Base-by-base conservation (phyloP, 2,113 vertebrate genomes). In the Clarias gariepinus region DNA sequence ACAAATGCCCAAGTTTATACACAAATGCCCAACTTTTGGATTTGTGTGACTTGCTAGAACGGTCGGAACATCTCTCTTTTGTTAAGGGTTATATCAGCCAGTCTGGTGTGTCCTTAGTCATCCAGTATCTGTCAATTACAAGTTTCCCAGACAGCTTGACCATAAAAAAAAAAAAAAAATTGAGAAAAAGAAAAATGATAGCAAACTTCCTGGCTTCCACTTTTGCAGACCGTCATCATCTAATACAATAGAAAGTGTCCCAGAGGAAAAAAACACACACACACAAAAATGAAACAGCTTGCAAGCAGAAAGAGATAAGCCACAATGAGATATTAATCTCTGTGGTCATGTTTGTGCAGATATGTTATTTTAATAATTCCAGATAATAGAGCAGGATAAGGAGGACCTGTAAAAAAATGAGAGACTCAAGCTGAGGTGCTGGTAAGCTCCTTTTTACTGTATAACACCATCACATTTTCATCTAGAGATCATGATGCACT, bases 341-440 rank as follows among this genome's bases (percentile, higher is more conserved):
- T 55, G 19, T 68, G 60, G 66, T 0, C 13, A 6, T 64, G 30
- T 82, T 77, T 66, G 52, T 80, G 41, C 73, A 74, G 79, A 80
- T 80, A 55, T 71, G 63, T 77, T 60, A 85, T 68, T 87, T 89
- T 61, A 64, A 86, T 61, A 64, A 86, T 64, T 77, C 55, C 63
- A 79, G 81, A 82, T 88, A 78, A 83, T 71, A 77, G 9, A 66
- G 60, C 53, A 33, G 55, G 83, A 71, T 81, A 84, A 86, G 33
- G 30, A 58, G 28, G 41, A 66, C 23, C 2, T 64, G n/a, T 36
- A 21, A 84, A 87, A 76, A 64, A 87, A 47, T 55, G 21, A 74
- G 18, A 23, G n/a, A 64, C 25, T 7, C n/a, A 21, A 58, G 80
- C n/a, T 9, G 36, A 78, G 4, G 33, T 25, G n/a, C 60, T 25